A percentile compares a stretch with the other conserved stretches of the same genome.
phyloP scores from a whole-genome alignment of 2,888 invertebrate species.

The Macaria notata region DNA sequence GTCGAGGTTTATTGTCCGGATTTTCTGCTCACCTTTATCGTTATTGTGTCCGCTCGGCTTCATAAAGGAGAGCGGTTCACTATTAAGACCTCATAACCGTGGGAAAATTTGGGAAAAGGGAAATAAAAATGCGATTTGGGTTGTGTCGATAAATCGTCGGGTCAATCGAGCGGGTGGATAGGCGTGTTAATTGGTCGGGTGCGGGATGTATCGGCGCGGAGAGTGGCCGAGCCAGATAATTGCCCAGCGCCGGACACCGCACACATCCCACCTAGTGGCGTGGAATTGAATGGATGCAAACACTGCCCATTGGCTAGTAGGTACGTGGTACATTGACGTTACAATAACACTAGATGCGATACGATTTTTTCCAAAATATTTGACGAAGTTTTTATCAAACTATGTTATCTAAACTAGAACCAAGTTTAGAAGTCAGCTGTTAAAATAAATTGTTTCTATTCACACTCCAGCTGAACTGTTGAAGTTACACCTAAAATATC shows the following conservation, averaged over 20 bases:
- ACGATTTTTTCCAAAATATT: too few relatives aligned
- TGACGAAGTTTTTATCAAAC: not conserved
- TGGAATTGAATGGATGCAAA: slow-evolving; percentile 66
- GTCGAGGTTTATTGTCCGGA: slow-evolving; percentile 80
- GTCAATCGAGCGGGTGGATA: slow-evolving; percentile 69
- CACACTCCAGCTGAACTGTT: not conserved
- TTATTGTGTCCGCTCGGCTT: slow-evolving; percentile 79
- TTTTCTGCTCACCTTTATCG: slow-evolving; percentile 81
- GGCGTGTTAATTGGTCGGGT: slow-evolving; percentile 75
- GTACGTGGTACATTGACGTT: slow-evolving; percentile 32
- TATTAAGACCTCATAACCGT: slow-evolving; percentile 81
- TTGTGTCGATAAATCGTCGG: slow-evolving; percentile 66
- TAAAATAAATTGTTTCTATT: too few relatives aligned
- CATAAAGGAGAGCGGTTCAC: slow-evolving; percentile 74
- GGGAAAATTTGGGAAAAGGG: slow-evolving; percentile 64
- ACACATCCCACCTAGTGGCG: slow-evolving; percentile 64
- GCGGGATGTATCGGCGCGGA: slow-evolving; percentile 44
- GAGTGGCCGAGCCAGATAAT: slow-evolving; percentile 75
- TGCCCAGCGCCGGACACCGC: slow-evolving; percentile 58
- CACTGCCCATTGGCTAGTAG: slow-evolving; percentile 42
- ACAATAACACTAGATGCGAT: slow-evolving; percentile 34
- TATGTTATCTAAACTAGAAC: not conserved
- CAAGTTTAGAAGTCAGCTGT: too few relatives aligned
- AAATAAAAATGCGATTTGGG: slow-evolving; percentile 39
- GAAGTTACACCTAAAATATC: slow-evolving; percentile 1